phyloP scores from a whole-genome alignment of 2,113 vertebrate genomes.

The Rhabdornis inornatus region DNA sequence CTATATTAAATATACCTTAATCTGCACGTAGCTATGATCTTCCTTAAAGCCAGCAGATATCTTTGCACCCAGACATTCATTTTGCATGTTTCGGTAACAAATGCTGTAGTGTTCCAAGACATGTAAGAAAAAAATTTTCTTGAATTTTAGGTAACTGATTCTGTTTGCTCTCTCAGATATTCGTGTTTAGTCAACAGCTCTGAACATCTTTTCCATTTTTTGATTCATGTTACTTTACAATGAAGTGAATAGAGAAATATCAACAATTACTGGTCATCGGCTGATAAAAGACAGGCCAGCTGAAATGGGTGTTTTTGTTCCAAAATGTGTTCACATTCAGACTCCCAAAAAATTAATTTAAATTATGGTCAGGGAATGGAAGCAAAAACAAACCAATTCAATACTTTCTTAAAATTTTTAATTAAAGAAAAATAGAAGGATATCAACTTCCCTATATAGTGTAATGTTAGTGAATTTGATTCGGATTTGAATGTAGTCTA shows the following conservation, averaged over 20 bases:
- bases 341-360: not conserved
- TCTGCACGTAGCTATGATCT: not conserved
- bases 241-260: not conserved
- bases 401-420: constrained; percentile 9
- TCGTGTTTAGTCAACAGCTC: not conserved
- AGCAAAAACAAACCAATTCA: not conserved
- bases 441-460: not conserved
- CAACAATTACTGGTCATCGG: not conserved
- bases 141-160: not conserved
- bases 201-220: not conserved
- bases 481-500: not conserved
- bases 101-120: not conserved
- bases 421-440: constrained; percentile 24
- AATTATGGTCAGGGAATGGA: not conserved
- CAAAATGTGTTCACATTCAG: not conserved
- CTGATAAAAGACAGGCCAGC: not conserved
- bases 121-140: not conserved
- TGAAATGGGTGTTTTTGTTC: not conserved
- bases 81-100: not conserved
- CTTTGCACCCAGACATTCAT: not conserved
- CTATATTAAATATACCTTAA: not conserved
- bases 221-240: not conserved
- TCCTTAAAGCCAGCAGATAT: not conserved
- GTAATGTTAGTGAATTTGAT: constrained; percentile 23
- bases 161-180: not conserved